Percentiles rank a stretch among this genome's conserved stretches.
phyloP scores from a whole-genome alignment of 30 jellyfish, hydroid and myxozoan genomes.

The Sanderia malayensis region DNA sequence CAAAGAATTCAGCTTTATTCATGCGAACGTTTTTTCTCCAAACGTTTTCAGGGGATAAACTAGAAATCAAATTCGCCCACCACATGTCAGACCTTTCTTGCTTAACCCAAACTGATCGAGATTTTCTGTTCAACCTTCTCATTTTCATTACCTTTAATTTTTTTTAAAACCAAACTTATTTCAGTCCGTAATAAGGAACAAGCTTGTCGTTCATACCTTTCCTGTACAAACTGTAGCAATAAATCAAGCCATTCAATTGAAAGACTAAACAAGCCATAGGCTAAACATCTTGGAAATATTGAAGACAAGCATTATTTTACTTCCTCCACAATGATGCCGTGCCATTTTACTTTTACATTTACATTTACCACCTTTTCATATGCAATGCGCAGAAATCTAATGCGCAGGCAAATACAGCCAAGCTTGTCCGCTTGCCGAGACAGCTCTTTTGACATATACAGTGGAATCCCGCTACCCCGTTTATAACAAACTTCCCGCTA shows the following conservation, averaged over 20 bases:
- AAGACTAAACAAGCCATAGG: conserved; percentile 9
- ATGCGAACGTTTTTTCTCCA: conserved; percentile 33
- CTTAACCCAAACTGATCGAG: conserved; percentile 11
- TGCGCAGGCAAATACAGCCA: no score
- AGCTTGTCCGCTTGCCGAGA: conserved; percentile 41
- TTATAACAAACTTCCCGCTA: no score
- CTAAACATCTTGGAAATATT: conserved; percentile 15
- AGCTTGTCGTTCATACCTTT: no score
- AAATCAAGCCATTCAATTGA: no score
- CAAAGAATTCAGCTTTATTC: conserved; percentile 10
- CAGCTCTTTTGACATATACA: conserved; percentile 30
- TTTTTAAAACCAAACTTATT: no score
- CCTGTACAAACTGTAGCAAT: no score
- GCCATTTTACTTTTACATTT: conserved; percentile 5
- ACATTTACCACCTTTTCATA: conserved; percentile 1
- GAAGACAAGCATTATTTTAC: no score
- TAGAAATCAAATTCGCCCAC: conserved; percentile 19
- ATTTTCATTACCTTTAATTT: no score
- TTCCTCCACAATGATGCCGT: conserved; percentile 28
- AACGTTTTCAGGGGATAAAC: not conserved
- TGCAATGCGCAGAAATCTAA: conserved; percentile 10
- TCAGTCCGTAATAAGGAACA: no score
- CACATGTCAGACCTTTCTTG: conserved; percentile 28
- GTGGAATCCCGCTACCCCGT: no score
- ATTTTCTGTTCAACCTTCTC: conserved; percentile 7